Percentiles rank a stretch among this genome's conserved stretches.
Evolutionary conservation across 2,113 vertebrate species (phyloP).

Genomic region (Merops nubicus): DNA sequence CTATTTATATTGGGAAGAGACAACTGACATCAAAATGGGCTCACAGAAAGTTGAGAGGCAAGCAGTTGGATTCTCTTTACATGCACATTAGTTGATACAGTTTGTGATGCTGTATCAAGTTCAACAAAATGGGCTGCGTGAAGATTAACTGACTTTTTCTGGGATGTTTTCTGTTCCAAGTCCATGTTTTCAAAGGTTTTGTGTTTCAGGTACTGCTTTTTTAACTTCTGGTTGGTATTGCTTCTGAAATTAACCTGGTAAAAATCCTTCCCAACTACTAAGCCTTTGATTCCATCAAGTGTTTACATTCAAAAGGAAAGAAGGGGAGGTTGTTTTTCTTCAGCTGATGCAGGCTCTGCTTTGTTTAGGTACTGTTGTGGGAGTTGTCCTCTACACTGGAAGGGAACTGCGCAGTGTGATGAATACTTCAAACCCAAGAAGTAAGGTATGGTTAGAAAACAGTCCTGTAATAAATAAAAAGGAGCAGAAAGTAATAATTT

Average conservation of each 20-base stretch:
- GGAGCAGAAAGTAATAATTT: neutral
- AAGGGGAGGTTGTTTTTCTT: neutral
- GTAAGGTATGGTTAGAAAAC: constrained; percentile 83
- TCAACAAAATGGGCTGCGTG: neutral
- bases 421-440: constrained; percentile 95
- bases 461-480: neutral
- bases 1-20: neutral
- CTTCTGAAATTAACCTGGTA: neutral
- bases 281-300: neutral
- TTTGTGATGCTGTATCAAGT: neutral
- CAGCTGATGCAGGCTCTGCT: neutral
- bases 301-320: neutral
- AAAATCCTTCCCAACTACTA: neutral
- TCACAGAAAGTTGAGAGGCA: neutral
- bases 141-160: neutral
- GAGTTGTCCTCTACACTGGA: constrained; percentile 97
- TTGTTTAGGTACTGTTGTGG: constrained; percentile 89
- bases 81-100: neutral
- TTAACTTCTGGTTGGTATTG: neutral
- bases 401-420: constrained; percentile 95
- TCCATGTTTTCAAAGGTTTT: neutral
- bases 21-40: neutral
- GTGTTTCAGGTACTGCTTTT: neutral
- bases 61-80: neutral
- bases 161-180: neutral